Evolutionary conservation across 1,140 invertebrate species (phyloP).

Genomic region (Delia radicum): DNA sequence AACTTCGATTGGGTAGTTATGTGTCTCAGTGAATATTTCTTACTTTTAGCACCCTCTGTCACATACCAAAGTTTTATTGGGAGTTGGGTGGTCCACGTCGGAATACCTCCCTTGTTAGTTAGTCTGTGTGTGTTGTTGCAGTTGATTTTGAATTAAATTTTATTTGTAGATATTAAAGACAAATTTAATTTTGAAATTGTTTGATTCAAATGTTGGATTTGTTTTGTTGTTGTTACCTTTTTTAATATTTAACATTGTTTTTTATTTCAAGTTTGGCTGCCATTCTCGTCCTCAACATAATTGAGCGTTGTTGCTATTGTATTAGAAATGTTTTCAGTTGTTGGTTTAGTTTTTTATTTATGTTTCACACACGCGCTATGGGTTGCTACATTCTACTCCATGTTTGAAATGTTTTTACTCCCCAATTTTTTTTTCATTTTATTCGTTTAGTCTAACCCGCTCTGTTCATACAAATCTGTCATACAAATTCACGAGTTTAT

Average conservation of each 20-base stretch:
- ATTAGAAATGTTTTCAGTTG: neutral
- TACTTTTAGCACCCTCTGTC: no score
- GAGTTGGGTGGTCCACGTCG: no score
- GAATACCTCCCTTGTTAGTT: neutral
- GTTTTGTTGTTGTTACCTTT: slow-evolving; percentile 15
- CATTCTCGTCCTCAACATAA: neutral
- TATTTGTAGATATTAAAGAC: neutral
- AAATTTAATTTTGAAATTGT: neutral
- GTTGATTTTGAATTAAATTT: neutral
- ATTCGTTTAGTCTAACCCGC: neutral
- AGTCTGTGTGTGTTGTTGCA: neutral
- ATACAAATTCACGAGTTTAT: neutral
- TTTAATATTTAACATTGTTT: neutral
- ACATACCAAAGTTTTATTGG: no score
- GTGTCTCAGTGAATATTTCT: no score
- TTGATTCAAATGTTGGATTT: slow-evolving; percentile 6
- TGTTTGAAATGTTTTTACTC: neutral
- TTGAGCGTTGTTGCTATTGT: slow-evolving; percentile 5
- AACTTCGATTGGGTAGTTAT: neutral
- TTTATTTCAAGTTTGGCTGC: neutral
- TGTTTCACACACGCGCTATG: neutral
- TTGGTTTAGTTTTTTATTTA: neutral
- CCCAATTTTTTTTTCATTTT: neutral
- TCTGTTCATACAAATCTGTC: neutral
- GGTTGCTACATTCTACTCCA: neutral